A percentile compares a stretch with the other conserved stretches of the same genome.
Evolutionary conservation across 2,113 vertebrate species (phyloP).

Genomic region (Climacteris rufus): DNA sequence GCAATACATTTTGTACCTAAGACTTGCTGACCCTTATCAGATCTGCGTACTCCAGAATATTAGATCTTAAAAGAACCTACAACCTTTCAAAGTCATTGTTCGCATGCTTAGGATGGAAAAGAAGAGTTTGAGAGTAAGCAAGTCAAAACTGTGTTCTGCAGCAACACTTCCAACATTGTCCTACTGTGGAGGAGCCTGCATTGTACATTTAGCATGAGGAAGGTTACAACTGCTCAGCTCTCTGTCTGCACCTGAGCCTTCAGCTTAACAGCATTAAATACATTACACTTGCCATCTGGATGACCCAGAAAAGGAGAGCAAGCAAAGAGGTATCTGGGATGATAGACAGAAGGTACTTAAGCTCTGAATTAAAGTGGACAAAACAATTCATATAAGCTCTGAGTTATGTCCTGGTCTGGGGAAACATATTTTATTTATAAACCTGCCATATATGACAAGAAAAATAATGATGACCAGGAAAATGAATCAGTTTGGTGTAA

Average conservation of each 20-base stretch:
- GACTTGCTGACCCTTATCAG: neutral
- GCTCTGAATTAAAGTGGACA: neutral
- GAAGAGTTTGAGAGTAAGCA: neutral
- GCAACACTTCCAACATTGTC: neutral
- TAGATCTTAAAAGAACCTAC: neutral
- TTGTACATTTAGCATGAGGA: neutral
- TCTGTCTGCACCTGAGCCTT: neutral
- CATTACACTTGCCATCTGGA: neutral
- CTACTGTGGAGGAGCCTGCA: neutral
- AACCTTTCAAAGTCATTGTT: neutral
- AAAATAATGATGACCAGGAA: neutral
- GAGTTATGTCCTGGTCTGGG: neutral
- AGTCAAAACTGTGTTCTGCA: neutral
- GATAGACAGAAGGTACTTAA: neutral
- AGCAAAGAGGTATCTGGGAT: neutral
- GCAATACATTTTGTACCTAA: neutral
- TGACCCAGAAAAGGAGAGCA: neutral
- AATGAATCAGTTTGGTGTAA: neutral
- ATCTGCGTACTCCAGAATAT: neutral
- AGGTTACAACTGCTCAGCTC: neutral
- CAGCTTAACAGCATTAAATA: neutral
- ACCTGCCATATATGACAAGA: neutral
- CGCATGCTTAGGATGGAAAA: neutral
- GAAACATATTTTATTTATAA: neutral
- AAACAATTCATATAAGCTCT: neutral